Conservation (phyloP, 2,113 vertebrate species). For the Anhinga anhinga region DNA sequence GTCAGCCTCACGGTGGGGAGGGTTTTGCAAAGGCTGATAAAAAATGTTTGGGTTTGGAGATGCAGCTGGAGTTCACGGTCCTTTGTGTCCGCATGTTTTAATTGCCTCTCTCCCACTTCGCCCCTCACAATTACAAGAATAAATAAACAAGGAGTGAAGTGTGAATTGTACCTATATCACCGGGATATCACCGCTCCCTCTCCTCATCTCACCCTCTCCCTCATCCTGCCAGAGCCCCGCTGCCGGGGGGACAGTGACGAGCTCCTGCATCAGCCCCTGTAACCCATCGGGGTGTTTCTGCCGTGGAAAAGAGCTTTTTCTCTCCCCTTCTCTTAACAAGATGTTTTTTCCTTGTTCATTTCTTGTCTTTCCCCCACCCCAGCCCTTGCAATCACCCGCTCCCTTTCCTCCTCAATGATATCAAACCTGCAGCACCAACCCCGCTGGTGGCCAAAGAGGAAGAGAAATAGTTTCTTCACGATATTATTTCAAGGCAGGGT, state of each 20-base stretch:
- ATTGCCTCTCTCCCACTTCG: neutral
- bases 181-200: neutral
- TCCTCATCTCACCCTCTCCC: neutral
- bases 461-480: neutral
- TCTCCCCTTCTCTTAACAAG: neutral
- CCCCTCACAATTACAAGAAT: neutral
- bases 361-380: neutral
- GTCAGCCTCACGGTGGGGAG: neutral
- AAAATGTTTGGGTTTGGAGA: neutral
- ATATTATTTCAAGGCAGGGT: neutral
- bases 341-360: neutral
- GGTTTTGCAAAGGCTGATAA: neutral
- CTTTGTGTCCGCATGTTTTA: neutral
- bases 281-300: neutral
- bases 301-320: neutral
- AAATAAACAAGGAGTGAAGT: neutral
- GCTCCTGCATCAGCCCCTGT: neutral
- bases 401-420: neutral
- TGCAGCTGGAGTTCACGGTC: neutral
- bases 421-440: neutral
- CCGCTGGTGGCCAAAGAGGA: neutral
- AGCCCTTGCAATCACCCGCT: fast-evolving
- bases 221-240: neutral
- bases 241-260: fast-evolving
- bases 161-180: neutral